Base-by-base conservation (phyloP, 2,797 vertebrate genomes). In the Poecilia picta region DNA sequence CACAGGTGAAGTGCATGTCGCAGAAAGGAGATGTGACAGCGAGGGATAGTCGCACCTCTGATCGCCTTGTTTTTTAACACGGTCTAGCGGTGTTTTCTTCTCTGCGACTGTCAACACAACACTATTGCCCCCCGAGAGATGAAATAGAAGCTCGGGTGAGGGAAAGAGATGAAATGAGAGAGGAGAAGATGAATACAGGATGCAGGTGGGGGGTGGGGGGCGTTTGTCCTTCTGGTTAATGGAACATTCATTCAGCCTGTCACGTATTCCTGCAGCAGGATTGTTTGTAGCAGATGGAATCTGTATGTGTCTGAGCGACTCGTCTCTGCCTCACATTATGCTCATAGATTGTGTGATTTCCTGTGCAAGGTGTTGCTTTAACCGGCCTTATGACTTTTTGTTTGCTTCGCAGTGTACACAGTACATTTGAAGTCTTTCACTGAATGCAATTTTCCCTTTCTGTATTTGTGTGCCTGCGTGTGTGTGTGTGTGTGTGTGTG, bases 31-130 rank as follows among this genome's bases (percentile, higher is more conserved):
- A 87, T 82, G 85, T 86, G 91, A 91, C 90, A 90, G 86, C 68
- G 85, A 85, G 91, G 87, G 91, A 93, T 90, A 89, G 91, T 84
- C 70, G 7, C 64, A 76, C 57, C 88, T 94, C 82, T 92, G 90
- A 93, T 93, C 92, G 78, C 84, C 78, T 76, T 85, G 91, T 92
- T 88, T 87, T 93, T 89, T 89, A 85, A 92, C 88, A 76, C 80
- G 70, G 74, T 74, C 83, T 78, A 23, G 89, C 85, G 82, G 59
- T 86, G 88, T 89, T 92, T 91, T 89, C 81, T 88, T 89, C 86
- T 89, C 77, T 81, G 80, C 80, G 80, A 87, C 90, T 92, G 93
- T 92, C 92, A 90, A 84, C 87, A 92, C 89, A 89, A 90, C 46
- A 85, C 85, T 78, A 86, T 92, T 88, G 91, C 87, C 91, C 87